Conservation (phyloP, 2,113 vertebrate genomes). For the Leiothrix lutea region DNA sequence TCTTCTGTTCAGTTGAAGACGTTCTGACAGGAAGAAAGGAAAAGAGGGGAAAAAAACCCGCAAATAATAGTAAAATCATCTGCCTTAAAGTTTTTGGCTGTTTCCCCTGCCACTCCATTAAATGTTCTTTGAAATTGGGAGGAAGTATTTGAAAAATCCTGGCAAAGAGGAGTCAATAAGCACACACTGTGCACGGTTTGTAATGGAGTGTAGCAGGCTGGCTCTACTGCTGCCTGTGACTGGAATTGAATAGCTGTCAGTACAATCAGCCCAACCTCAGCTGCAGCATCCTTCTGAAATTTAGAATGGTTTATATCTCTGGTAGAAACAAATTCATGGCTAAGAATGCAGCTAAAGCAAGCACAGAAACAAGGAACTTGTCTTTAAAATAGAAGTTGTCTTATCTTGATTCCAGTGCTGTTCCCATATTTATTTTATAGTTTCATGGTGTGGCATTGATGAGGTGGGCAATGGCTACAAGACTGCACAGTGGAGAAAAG, state of each 20-base stretch:
- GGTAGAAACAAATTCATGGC: neutral
- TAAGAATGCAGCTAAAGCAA: neutral
- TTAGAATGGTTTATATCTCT: neutral
- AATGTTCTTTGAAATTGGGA: neutral
- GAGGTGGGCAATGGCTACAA: neutral
- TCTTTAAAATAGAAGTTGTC: neutral
- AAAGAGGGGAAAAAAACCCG: rapidly evolving
- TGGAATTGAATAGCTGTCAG: neutral
- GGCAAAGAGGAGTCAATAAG: neutral
- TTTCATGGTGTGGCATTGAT: neutral
- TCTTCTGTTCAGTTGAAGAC: neutral
- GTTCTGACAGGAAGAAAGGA: neutral
- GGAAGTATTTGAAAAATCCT: neutral
- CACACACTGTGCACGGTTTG: neutral
- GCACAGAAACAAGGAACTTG: neutral
- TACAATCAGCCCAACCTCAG: neutral
- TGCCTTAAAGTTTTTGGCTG: neutral
- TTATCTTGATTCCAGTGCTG: neutral
- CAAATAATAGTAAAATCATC: neutral
- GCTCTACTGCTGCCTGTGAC: neutral
- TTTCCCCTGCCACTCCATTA: neutral
- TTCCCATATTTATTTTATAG: neutral
- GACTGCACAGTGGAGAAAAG: neutral
- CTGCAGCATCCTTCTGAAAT: neutral
- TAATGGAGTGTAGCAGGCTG: neutral